Evolutionary conservation across 64 coral and sea anemone genomes (phyloP), one percentile per base, ranked within the genome.

Genomic region (Montipora efflorescens): DNA sequence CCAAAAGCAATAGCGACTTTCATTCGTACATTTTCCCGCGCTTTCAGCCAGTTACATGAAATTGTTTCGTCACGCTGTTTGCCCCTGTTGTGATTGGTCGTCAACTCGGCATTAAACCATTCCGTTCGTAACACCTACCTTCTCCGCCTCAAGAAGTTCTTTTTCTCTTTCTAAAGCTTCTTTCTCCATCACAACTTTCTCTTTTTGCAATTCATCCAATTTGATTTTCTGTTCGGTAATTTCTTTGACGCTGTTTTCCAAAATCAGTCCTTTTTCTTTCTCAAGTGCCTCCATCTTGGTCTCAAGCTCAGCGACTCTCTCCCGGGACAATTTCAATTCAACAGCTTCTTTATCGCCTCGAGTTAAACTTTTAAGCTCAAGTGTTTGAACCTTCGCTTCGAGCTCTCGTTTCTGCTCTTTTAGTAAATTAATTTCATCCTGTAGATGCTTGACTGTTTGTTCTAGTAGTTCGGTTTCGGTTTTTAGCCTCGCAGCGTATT

Each of bases 401-500:
- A 98, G 79, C 94, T 98, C 96, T 80, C 94, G 94, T 58, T 98
- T 98, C 45, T 98, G 96, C 74, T 98, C 96, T 77, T 98, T 98
- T 11, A 98, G 87, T 15, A 95, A 98, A 80, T 91, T 94, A 80
- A 98, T 91, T 77, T 95, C 96, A 22, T 90, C 96, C 61, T 95
- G 96, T 9, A 98, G 76, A 90, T 92, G 96, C 64, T 95, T 92
- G 2, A 95, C 96, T 1, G 89, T 98, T 84, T 98, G 91, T 43
- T 98, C 96, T 4, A 98, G 75, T 16, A 89, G 70, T 84, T 94
- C 96, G 3, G 88, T 91, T 70, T 98, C 96, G 16, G 89, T 85
- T 92, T 98, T 95, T 1, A 98, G 87, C 48, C 89, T 94, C 3
- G 87, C 78, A 7, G 93, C 69, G 66, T 95, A 98, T 79, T 98